Evolutionary conservation across 2,113 vertebrate species (phyloP).

Genomic region (Coptodon bakossiorum): DNA sequence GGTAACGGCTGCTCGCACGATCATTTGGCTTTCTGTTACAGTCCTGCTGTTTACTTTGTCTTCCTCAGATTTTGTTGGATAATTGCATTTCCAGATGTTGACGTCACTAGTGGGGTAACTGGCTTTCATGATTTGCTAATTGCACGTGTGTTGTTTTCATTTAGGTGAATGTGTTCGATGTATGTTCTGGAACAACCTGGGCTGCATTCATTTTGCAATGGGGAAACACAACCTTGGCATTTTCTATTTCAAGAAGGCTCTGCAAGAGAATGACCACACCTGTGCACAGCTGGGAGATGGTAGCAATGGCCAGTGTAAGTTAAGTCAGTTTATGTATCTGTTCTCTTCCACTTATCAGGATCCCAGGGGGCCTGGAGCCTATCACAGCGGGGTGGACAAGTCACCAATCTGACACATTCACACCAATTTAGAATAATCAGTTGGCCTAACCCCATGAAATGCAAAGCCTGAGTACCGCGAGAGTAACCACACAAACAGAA

Average conservation of each 20-base stretch:
- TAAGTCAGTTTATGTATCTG: background rate
- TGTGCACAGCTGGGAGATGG: constrained; percentile 84
- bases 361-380: background rate
- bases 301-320: constrained; percentile 80
- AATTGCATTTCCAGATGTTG: background rate
- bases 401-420: too few species aligned
- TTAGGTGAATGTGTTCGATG: constrained; percentile 94
- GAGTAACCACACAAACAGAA: background rate
- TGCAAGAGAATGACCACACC: constrained; percentile 94
- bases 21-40: background rate
- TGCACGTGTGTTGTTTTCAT: background rate
- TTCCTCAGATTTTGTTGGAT: fast-evolving
- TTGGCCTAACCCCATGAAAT: background rate
- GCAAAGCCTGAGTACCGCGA: fast-evolving
- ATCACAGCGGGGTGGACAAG: background rate
- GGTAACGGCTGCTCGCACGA: constrained; percentile 63
- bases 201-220: constrained; percentile 99
- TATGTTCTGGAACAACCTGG: constrained; percentile 99
- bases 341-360: background rate
- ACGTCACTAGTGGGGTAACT: background rate
- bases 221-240: constrained; percentile 96
- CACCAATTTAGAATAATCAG: background rate
- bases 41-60: background rate
- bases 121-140: background rate
- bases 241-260: constrained; percentile 98